A percentile compares a stretch with the other conserved stretches of the same genome.
Conservation (phyloP, 2,113 vertebrate genomes). For the Ophthalmolycus amberensis region DNA sequence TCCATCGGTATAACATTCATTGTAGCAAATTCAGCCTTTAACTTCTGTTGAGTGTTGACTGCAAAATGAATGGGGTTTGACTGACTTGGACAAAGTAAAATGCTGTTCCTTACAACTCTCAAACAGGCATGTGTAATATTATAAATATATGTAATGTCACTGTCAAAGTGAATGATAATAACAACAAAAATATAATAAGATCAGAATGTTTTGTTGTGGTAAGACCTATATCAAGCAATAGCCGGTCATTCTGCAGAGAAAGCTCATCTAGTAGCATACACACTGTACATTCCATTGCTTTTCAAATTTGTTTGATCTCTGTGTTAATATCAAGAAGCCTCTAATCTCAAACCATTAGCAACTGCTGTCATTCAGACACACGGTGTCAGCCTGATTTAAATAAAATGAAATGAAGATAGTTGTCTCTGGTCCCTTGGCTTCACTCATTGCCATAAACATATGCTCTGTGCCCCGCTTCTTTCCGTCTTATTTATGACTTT, state of each 20-base stretch:
- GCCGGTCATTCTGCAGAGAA: constrained; percentile 36
- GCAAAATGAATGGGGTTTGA: not conserved
- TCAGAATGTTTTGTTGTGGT: constrained; percentile 6
- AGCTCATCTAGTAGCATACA: constrained; percentile 20
- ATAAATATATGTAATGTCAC: not conserved
- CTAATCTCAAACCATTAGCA: constrained; percentile 98
- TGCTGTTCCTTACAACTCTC: not conserved
- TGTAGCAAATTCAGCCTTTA: not conserved
- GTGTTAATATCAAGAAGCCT: constrained; percentile 93
- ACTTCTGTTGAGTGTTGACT: not conserved
- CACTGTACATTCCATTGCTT: constrained; percentile 35
- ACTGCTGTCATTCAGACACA: constrained; percentile 99
- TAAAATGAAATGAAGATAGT: constrained; percentile 99
- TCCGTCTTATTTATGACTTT: constrained; percentile 99
- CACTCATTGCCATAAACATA: constrained; percentile 99
- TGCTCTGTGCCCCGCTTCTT: constrained; percentile 98
- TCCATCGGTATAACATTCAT: not conserved
- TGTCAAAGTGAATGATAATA: too few relatives aligned
- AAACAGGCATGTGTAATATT: not conserved
- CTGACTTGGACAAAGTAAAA: not conserved
- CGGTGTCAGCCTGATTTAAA: constrained; percentile 99
- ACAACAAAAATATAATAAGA: not conserved
- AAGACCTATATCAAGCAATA: constrained; percentile 28
- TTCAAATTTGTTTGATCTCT: constrained; percentile 87
- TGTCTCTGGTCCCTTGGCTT: constrained; percentile 99